Percentiles rank a stretch among this genome's conserved stretches.
Evolutionary conservation across 2,888 invertebrate genomes (phyloP).

Genomic region (Scrobipalpa costella): DNA sequence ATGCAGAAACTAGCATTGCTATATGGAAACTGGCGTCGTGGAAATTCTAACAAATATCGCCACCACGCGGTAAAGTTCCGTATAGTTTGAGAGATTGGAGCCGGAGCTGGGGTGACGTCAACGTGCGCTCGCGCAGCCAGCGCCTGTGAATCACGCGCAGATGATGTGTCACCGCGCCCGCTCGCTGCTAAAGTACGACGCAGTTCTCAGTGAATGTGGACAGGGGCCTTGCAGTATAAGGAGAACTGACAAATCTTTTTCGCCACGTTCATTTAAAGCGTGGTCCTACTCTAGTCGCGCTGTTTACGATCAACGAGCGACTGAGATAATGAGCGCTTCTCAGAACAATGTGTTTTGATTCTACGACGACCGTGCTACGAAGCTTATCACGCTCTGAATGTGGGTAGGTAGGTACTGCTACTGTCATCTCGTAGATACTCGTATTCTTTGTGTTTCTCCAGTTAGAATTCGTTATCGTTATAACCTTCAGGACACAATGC

Average conservation of each 20-base stretch:
- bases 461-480: no score
- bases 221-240: no score
- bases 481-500: no score
- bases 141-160: conserved; percentile 64
- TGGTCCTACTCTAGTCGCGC: conserved; percentile 37
- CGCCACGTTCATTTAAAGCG: no score
- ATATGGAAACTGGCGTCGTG: no score
- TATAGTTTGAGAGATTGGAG: conserved; percentile 45
- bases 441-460: neutral
- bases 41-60: neutral
- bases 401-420: neutral
- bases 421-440: neutral
- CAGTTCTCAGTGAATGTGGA: no score
- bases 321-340: conserved; percentile 53
- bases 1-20: no score
- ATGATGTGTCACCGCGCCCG: conserved; percentile 64
- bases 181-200: neutral
- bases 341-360: conserved; percentile 49
- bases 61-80: conserved; percentile 36
- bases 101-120: conserved; percentile 74
- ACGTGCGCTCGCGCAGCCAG: conserved; percentile 62
- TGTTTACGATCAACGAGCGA: conserved; percentile 53
- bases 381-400: conserved; percentile 32
- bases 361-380: conserved; percentile 31
- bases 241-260: no score